These are phyloP conservation scores for Mayetiola destructor DNA, from an alignment of 2,888 invertebrate genomes.

Conservation along the genomic window DNA sequence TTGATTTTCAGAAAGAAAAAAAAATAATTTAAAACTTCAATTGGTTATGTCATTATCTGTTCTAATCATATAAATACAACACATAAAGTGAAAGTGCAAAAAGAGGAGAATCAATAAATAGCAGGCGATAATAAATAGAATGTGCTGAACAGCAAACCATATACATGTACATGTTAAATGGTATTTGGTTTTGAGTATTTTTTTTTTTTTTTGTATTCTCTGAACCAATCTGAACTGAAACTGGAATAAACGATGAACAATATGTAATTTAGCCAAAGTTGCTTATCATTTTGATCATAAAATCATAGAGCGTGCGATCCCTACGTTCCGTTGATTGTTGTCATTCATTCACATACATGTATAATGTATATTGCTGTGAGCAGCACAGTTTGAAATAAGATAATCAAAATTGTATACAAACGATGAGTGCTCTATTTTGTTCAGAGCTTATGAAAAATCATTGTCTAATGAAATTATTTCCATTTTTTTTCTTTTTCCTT, in stretches of 20 bases:
- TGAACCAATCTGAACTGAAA: too few relatives aligned
- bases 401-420: background rate
- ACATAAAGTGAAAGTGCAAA: background rate
- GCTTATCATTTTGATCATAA: conserved; percentile 5
- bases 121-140: background rate
- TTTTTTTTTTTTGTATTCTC: background rate
- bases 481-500: too few relatives aligned
- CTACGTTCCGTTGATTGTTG: background rate
- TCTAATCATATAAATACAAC: background rate
- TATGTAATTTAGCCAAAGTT: background rate
- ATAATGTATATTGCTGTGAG: too few relatives aligned
- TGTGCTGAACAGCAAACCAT: background rate
- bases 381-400: background rate
- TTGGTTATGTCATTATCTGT: background rate
- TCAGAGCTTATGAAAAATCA: too few relatives aligned
- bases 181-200: too few relatives aligned
- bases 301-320: background rate
- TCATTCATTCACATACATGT: background rate
- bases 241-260: too few relatives aligned
- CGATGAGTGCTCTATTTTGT: background rate
- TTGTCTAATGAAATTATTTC: background rate
- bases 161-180: too few relatives aligned
- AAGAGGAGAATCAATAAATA: background rate
- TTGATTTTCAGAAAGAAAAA: too few relatives aligned
- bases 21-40: too few relatives aligned